Evolutionary conservation across 2,113 vertebrate genomes (phyloP).

Genomic region (Trematocara macrostoma): DNA sequence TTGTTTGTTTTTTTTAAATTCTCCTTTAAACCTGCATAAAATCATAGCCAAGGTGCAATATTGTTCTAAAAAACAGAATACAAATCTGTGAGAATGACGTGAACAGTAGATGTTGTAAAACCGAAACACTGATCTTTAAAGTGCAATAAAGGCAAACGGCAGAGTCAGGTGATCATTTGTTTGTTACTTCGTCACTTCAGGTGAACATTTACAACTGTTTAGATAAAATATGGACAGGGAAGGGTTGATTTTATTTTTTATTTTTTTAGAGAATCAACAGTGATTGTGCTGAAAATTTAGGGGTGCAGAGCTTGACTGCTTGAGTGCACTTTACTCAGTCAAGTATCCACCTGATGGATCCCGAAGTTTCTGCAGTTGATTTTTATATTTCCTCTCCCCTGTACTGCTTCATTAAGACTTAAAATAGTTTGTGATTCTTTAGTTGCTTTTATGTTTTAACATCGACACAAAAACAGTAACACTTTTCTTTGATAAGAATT

Average conservation of each 20-base stretch:
- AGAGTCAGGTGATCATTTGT: background rate
- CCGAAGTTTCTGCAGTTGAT: background rate
- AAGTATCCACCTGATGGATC: background rate
- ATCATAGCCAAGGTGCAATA: background rate
- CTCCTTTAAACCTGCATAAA: background rate
- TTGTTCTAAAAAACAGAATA: background rate
- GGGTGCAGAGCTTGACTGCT: background rate
- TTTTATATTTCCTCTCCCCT: background rate
- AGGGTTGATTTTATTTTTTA: background rate
- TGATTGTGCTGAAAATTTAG: background rate
- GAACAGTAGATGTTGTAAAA: background rate
- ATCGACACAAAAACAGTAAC: background rate
- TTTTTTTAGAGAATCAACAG: background rate
- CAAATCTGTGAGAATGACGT: background rate
- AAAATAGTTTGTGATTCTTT: background rate
- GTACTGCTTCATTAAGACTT: background rate
- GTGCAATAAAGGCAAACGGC: fast-evolving
- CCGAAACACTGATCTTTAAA: background rate
- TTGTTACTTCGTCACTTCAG: fast-evolving
- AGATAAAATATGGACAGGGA: background rate
- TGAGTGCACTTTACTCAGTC: background rate
- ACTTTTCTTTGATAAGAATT: background rate
- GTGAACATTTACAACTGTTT: background rate
- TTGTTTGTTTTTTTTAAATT: background rate
- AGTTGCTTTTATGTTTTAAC: background rate